Percentiles rank a stretch among this genome's conserved stretches.
These are phyloP conservation scores for Axinella damicornis DNA, from an alignment of 37 sponge, comb jelly and placozoan genomes.

Conservation along the genomic window DNA sequence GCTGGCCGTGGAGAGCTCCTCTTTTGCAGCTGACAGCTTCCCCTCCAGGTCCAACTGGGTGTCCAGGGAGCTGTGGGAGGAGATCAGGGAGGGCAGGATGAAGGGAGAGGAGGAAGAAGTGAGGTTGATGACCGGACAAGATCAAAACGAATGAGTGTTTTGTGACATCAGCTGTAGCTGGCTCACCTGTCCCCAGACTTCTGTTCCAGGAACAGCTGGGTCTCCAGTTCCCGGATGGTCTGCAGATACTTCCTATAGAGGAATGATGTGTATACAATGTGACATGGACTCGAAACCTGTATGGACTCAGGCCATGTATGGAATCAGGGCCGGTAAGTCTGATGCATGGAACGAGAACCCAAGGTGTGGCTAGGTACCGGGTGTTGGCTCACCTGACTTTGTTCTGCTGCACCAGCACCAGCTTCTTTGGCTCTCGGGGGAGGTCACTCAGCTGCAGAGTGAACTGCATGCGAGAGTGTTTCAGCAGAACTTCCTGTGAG, in stretches of 20 bases:
- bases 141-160: not conserved
- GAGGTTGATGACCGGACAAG: too few relatives aligned
- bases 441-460: constrained; percentile 80
- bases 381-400: constrained; percentile 78
- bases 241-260: constrained; percentile 58
- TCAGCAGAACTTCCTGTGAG: constrained; percentile 64
- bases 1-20: constrained; percentile 56
- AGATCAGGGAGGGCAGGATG: not conserved
- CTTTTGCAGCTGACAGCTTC: constrained; percentile 56
- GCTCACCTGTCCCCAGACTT: constrained; percentile 40
- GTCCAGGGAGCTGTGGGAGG: not conserved
- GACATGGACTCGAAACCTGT: not conserved
- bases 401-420: constrained; percentile 69
- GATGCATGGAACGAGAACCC: too few relatives aligned
- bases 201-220: constrained; percentile 48
- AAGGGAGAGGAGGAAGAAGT: too few relatives aligned
- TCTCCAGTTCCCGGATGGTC: constrained; percentile 50
- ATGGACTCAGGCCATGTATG: not conserved
- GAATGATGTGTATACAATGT: too few relatives aligned
- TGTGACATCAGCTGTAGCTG: too few relatives aligned
- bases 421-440: constrained; percentile 62
- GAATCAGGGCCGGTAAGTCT: too few relatives aligned
- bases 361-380: too few relatives aligned
- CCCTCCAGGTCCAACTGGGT: constrained; percentile 37
- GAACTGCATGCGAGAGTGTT: constrained; percentile 75